These are phyloP conservation scores for Drosophila infuscata DNA, from an alignment of 2,888 invertebrate genomes.

Conservation along the genomic window DNA sequence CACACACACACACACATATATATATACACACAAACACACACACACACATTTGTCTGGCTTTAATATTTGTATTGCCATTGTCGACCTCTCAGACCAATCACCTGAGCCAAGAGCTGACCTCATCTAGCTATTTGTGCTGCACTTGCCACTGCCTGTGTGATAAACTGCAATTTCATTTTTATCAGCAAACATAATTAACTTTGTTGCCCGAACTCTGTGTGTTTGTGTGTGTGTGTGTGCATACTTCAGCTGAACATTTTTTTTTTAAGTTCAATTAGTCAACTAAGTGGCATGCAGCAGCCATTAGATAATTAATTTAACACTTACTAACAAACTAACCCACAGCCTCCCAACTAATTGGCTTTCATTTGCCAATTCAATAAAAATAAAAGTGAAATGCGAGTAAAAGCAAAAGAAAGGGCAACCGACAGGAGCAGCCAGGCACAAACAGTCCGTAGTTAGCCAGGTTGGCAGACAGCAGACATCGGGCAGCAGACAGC, in stretches of 20 bases:
- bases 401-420: constrained; percentile 9
- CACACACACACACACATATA: constrained; percentile 3
- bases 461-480: neutral
- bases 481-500: constrained; percentile 3
- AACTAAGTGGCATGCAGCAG: constrained; percentile 52
- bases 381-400: constrained; percentile 32
- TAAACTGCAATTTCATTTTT: constrained; percentile 71
- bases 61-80: constrained; percentile 71
- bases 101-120: constrained; percentile 53
- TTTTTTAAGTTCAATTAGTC: constrained; percentile 60
- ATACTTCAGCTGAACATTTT: constrained; percentile 49
- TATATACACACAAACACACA: neutral
- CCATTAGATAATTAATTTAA: constrained; percentile 79
- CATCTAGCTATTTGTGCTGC: constrained; percentile 69
- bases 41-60: constrained; percentile 42
- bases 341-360: constrained; percentile 63
- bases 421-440: constrained; percentile 9
- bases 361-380: constrained; percentile 72
- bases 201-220: constrained; percentile 3
- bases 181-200: constrained; percentile 76
- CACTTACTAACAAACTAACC: constrained; percentile 53
- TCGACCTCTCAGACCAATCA: constrained; percentile 43
- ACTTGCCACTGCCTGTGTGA: constrained; percentile 65
- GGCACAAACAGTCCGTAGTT: neutral
- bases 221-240: constrained; percentile 4